These are phyloP conservation scores for Aphrocallistes beatrix DNA, from an alignment of 37 sponge, comb jelly and placozoan genomes.

Conservation along the genomic window DNA sequence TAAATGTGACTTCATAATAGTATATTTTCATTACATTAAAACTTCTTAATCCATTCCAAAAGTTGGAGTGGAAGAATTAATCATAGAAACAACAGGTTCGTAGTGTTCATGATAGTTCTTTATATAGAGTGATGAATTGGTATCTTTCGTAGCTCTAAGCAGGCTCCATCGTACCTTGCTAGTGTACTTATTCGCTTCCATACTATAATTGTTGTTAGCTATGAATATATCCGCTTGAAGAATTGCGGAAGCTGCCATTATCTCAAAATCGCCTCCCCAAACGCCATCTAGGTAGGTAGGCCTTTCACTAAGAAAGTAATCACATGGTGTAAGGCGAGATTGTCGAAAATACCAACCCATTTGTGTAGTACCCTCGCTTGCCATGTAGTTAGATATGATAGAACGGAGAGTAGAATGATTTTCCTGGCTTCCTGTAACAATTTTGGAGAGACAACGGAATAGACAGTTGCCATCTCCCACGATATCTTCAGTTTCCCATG, in stretches of 20 bases:
- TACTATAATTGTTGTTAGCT: background rate
- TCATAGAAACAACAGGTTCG: background rate
- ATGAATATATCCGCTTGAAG: background rate
- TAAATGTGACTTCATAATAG: no score
- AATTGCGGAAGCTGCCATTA: background rate
- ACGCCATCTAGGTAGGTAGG: background rate
- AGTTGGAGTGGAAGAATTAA: background rate
- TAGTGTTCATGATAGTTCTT: background rate
- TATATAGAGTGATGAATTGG: background rate
- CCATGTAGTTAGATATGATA: background rate
- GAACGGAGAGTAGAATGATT: background rate
- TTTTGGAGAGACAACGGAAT: background rate
- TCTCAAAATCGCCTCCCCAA: background rate
- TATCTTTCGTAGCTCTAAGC: background rate
- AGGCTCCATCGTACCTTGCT: background rate
- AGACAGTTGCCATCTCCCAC: background rate
- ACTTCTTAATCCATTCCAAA: background rate
- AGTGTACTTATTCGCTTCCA: background rate
- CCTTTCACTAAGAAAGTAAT: background rate
- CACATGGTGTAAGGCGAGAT: background rate
- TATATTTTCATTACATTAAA: no score
- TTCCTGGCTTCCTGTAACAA: background rate
- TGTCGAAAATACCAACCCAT: background rate
- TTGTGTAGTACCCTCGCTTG: background rate
- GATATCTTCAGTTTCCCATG: background rate